Base-by-base conservation (phyloP, 2,113 vertebrate genomes). In the Bombycilla garrulus region DNA sequence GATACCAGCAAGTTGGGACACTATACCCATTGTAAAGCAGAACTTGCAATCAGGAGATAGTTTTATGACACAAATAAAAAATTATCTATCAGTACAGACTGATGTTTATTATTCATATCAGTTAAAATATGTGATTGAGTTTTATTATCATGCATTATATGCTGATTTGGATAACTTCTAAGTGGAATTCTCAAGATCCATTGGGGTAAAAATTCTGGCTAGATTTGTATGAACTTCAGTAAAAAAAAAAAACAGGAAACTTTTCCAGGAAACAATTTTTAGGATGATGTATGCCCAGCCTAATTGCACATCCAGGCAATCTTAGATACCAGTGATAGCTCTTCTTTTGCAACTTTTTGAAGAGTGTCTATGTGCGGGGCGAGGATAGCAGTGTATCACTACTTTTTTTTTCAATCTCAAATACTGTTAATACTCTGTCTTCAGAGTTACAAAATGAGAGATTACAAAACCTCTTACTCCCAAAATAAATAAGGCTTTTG, bases 351-450 rank as follows among this genome's bases (percentile, higher is more conserved):
- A 10, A 26, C 6, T 11, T 7, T 20, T 58, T 62, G 15, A 86
- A 48, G 51, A 69, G 2, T 53, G 19, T 17, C 31, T 1, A 0
- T 14, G 17, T 8, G 25, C 0, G 0, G 33, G 20, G 5, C 0
- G 0, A 17, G 8, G 7, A 31, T 8, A 31, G 25, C 1, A 0
- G 20, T 56, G 6, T 9, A n/a, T 36, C 28, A 18, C n/a, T 83
- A 36, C 7, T 15, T 53, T 54, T 72, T 54, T 72, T 57, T 86
- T 65, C 40, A 20, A 25, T 17, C 6, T 84, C 31, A 86, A 62
- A 38, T 44, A 53, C 6, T 73, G 58, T 12, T 69, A 28, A 65
- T 40, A 28, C 7, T 83, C 44, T 7, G 1, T 33, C 22, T 78
- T 78, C 11, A 79, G 24, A 65, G 11, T 33, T 38, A 57, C 4